phyloP scores from a whole-genome alignment of 2,797 vertebrate species.

The Tarsius wallacei region DNA sequence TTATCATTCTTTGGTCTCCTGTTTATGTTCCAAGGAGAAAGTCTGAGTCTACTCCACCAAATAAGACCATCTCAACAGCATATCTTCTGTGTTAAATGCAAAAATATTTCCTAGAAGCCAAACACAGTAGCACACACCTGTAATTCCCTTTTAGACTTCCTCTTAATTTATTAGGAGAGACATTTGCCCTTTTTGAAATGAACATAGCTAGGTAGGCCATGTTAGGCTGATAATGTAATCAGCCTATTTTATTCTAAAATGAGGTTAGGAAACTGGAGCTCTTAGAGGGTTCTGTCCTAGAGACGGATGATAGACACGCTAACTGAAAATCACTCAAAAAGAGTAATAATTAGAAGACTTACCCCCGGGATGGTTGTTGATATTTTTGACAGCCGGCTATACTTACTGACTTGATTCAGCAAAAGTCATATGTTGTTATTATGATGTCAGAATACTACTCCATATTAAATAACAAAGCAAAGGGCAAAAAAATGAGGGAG shows the following conservation, averaged over 20 bases:
- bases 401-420: constrained; percentile 47
- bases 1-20: neutral
- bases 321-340: neutral
- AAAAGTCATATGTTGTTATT: constrained; percentile 56
- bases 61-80: neutral
- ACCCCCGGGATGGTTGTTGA: constrained; percentile 56
- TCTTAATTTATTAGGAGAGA: constrained; percentile 43
- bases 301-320: neutral
- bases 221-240: neutral
- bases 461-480: constrained; percentile 19
- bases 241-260: constrained; percentile 56
- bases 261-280: neutral
- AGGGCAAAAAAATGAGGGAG: neutral
- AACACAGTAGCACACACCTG: neutral
- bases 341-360: constrained; percentile 20
- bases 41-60: neutral
- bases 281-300: neutral
- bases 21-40: neutral
- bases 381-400: constrained; percentile 49
- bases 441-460: constrained; percentile 72
- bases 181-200: neutral
- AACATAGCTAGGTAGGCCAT: neutral
- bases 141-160: neutral
- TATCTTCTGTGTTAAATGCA: neutral
- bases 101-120: constrained; percentile 24